Evolutionary conservation across 2,113 vertebrate genomes (phyloP).

Genomic region (Bungarus multicinctus): DNA sequence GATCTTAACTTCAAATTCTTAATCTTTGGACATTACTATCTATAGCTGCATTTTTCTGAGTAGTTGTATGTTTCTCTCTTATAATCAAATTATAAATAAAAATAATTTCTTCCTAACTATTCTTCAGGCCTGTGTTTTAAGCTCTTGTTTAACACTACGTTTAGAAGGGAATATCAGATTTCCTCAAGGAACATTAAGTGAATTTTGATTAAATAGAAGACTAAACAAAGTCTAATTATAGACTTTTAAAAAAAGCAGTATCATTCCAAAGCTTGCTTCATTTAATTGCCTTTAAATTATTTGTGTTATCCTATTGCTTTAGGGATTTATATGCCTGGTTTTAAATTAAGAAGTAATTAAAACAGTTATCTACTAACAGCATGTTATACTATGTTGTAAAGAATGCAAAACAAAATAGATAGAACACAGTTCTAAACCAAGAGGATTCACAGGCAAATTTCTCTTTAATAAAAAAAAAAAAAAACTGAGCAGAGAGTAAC

Average conservation of each 20-base stretch:
- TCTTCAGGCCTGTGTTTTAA: constrained; percentile 16
- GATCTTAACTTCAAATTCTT: neutral
- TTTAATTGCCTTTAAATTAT: constrained; percentile 63
- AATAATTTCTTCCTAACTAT: constrained; percentile 2
- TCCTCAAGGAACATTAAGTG: constrained; percentile 44
- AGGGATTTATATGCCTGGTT: constrained; percentile 49
- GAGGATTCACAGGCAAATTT: neutral
- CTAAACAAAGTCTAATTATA: constrained; percentile 57
- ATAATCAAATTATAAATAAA: constrained; percentile 23
- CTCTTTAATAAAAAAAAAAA: neutral
- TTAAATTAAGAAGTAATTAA: constrained; percentile 65
- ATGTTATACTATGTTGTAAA: constrained; percentile 35
- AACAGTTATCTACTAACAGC: constrained; percentile 44
- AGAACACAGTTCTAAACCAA: constrained; percentile 28
- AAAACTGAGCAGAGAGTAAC: neutral
- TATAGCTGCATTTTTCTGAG: neutral
- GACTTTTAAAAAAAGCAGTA: neutral
- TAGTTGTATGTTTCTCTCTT: neutral
- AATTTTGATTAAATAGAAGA: constrained; percentile 57
- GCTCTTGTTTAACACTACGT: constrained; percentile 19
- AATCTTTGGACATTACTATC: neutral
- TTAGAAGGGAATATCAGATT: constrained; percentile 32
- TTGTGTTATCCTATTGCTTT: constrained; percentile 43
- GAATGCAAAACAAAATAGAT: constrained; percentile 37
- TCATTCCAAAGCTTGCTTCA: constrained; percentile 47